phyloP scores from a whole-genome alignment of 2,113 vertebrate species.

The Ameiurus melas region DNA sequence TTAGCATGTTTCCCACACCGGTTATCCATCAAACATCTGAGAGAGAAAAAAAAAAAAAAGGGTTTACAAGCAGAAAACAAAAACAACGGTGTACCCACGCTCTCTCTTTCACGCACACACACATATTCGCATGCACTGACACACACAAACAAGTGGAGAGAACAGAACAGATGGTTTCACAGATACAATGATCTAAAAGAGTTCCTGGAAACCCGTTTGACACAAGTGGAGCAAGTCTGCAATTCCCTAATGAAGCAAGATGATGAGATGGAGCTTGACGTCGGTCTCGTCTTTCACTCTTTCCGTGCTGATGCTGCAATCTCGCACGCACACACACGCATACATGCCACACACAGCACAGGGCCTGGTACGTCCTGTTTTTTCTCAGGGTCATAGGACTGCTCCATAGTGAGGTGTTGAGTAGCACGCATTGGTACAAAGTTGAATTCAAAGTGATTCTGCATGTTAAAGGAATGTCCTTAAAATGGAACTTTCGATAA shows the following conservation, averaged over 20 bases:
- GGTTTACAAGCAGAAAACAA: conserved; percentile 47
- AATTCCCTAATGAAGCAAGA: conserved; percentile 67
- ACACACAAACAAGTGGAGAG: conserved; percentile 38
- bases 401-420: not conserved
- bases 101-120: conserved; percentile 21
- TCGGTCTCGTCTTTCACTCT: conserved; percentile 53
- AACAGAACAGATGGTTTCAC: conserved; percentile 60
- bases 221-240: conserved; percentile 59
- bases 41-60: not conserved
- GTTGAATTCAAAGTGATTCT: not conserved
- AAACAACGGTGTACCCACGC: conserved; percentile 50
- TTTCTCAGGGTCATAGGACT: not conserved
- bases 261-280: conserved; percentile 61
- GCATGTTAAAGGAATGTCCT: too few species aligned
- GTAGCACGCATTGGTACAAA: not conserved
- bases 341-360: not conserved
- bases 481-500: not conserved
- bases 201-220: conserved; percentile 64
- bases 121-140: conserved; percentile 41
- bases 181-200: conserved; percentile 61
- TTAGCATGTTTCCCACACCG: conserved; percentile 50
- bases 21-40: conserved; percentile 65
- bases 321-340: conserved; percentile 1
- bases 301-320: conserved; percentile 47
- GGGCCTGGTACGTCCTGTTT: not conserved